Conservation (phyloP, 2,797 vertebrate genomes). For the Galago senegalensis region DNA sequence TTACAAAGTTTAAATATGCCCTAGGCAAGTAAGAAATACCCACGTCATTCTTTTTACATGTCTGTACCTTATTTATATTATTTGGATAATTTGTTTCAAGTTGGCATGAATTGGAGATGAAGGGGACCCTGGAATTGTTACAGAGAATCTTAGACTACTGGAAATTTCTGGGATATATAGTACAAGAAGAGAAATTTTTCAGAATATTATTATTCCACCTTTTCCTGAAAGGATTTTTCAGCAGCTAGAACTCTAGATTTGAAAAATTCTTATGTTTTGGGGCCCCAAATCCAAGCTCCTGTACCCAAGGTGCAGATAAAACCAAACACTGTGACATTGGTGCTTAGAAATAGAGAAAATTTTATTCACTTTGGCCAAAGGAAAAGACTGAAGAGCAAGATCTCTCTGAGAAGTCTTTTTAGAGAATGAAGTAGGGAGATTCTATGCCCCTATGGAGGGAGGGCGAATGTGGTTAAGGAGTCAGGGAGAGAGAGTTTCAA, state of each 20-base stretch:
- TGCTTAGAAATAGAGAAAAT: background rate
- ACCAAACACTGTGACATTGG: background rate
- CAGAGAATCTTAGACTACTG: background rate
- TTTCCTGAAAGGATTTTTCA: conserved; percentile 9
- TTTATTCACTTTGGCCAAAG: background rate
- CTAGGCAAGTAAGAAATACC: background rate
- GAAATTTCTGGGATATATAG: background rate
- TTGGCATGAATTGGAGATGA: background rate
- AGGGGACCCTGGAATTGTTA: conserved; percentile 10
- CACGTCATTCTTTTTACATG: background rate
- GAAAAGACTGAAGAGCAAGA: background rate
- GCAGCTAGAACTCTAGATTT: background rate
- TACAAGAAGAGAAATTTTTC: conserved; percentile 14
- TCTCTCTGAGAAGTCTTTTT: background rate
- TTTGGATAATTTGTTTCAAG: background rate
- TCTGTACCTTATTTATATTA: conserved; percentile 1
- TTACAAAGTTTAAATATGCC: background rate
- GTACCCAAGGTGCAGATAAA: background rate
- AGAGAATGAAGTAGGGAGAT: background rate
- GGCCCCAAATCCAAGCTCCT: background rate
- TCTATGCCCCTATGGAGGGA: background rate
- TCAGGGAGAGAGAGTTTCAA: background rate
- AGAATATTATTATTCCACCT: background rate
- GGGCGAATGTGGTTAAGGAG: background rate
- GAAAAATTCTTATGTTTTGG: background rate